Evolutionary conservation across 2,113 vertebrate species (phyloP).

Genomic region (Thalassoma bifasciatum): DNA sequence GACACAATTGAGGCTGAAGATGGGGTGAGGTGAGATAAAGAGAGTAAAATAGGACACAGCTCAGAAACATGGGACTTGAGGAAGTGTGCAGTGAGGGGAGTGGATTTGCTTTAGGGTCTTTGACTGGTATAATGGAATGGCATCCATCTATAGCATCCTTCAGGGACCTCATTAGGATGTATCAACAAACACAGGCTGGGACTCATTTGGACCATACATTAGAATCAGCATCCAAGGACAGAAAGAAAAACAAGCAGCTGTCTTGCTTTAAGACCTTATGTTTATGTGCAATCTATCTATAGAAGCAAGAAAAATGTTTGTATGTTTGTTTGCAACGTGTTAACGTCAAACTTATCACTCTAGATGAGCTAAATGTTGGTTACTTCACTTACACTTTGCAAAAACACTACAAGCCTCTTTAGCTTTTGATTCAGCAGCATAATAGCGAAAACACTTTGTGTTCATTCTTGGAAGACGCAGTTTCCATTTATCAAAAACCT

Average conservation of each 20-base stretch:
- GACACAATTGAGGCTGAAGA: constrained; percentile 10
- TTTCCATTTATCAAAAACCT: constrained; percentile 20
- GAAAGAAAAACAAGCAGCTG: constrained; percentile 21
- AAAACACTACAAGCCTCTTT: background rate
- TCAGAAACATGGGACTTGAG: constrained; percentile 21
- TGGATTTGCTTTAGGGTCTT: constrained; percentile 39
- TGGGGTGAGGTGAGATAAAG: constrained; percentile 23
- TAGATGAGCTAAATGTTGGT: constrained; percentile 13
- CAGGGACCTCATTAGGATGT: constrained; percentile 62
- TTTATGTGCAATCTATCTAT: constrained; percentile 14
- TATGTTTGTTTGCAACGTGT: constrained; percentile 12
- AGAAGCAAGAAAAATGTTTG: background rate
- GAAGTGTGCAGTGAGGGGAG: constrained; percentile 25
- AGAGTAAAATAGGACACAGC: constrained; percentile 21
- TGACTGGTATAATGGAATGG: constrained; percentile 40
- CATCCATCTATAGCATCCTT: constrained; percentile 56
- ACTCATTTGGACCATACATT: constrained; percentile 48
- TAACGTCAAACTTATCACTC: background rate
- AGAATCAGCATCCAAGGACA: constrained; percentile 16
- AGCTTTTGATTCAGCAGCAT: background rate
- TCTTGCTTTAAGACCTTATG: constrained; percentile 24
- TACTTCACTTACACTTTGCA: background rate
- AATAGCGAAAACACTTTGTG: constrained; percentile 16
- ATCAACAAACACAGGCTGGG: constrained; percentile 50
- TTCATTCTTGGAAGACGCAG: too few species aligned